Evolutionary conservation across 2,888 invertebrate species (phyloP).

Genomic region (Venusia cambrica): DNA sequence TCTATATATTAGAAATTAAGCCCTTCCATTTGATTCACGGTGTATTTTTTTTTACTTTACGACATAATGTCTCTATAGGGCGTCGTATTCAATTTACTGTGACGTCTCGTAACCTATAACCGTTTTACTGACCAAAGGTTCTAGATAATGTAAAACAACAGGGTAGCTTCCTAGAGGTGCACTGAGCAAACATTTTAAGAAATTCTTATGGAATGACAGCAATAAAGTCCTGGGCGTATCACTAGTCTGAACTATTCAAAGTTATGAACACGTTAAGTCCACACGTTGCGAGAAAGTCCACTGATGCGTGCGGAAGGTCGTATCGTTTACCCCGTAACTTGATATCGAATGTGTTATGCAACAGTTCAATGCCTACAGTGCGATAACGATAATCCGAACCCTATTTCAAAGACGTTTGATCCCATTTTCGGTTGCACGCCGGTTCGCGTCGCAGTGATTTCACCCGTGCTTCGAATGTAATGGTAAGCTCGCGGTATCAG

Average conservation of each 20-base stretch:
- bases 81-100: too few relatives aligned
- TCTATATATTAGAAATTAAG: too few relatives aligned
- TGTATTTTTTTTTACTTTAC: too few relatives aligned
- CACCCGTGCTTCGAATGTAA: constrained; percentile 45
- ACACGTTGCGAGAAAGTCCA: constrained; percentile 52
- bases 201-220: too few relatives aligned
- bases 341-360: constrained; percentile 65
- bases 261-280: constrained; percentile 20
- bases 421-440: constrained; percentile 33
- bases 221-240: too few relatives aligned
- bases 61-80: too few relatives aligned
- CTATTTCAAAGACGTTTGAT: constrained; percentile 34
- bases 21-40: too few relatives aligned
- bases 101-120: too few relatives aligned
- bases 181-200: too few relatives aligned
- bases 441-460: constrained; percentile 36
- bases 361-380: constrained; percentile 49
- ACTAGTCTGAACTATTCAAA: constrained; percentile 9
- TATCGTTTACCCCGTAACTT: constrained; percentile 66
- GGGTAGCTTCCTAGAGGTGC: too few relatives aligned
- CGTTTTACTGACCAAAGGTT: too few relatives aligned
- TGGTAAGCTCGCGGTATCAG: constrained; percentile 53
- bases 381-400: constrained; percentile 45
- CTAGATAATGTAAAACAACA: too few relatives aligned
- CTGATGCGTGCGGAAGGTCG: constrained; percentile 65